A percentile compares a stretch with the other conserved stretches of the same genome.
Evolutionary conservation across 2,888 invertebrate genomes (phyloP).

Genomic region (Drosophila pseudotakahashii): DNA sequence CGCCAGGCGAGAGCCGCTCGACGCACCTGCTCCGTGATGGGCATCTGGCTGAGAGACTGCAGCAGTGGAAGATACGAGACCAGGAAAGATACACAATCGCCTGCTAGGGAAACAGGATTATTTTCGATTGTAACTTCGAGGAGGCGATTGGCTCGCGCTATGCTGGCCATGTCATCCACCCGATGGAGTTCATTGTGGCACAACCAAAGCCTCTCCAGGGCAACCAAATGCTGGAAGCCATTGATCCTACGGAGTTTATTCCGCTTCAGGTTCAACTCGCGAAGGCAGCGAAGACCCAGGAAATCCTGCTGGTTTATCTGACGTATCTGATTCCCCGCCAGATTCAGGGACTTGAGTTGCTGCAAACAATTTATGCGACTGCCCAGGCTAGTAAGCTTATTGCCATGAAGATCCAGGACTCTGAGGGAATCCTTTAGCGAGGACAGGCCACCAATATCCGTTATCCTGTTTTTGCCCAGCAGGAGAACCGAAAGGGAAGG

Average conservation of each 20-base stretch:
- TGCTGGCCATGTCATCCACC: slow-evolving; percentile 93
- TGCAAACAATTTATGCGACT: slow-evolving; percentile 86
- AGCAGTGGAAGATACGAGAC: slow-evolving; percentile 92
- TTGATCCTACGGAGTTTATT: slow-evolving; percentile 92
- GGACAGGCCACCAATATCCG: slow-evolving; percentile 80
- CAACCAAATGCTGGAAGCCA: slow-evolving; percentile 92
- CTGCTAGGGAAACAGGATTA: slow-evolving; percentile 92
- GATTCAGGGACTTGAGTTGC: slow-evolving; percentile 94
- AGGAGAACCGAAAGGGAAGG: slow-evolving; percentile 93
- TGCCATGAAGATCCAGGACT: slow-evolving; percentile 96
- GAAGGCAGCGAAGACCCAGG: slow-evolving; percentile 90
- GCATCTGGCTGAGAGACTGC: slow-evolving; percentile 90
- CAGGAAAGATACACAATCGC: slow-evolving; percentile 92
- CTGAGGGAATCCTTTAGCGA: slow-evolving; percentile 88
- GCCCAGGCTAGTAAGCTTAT: slow-evolving; percentile 88
- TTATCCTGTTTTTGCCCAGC: slow-evolving; percentile 93
- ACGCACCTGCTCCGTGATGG: slow-evolving; percentile 91
- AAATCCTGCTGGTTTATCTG: slow-evolving; percentile 91
- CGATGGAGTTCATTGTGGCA: slow-evolving; percentile 86
- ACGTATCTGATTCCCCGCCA: slow-evolving; percentile 95
- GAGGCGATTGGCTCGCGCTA: slow-evolving; percentile 91
- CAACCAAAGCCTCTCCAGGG: slow-evolving; percentile 86
- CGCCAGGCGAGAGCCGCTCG: slow-evolving; percentile 92
- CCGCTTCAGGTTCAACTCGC: slow-evolving; percentile 94
- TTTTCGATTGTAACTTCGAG: slow-evolving; percentile 94